Conservation (phyloP, 2,113 vertebrate genomes). For the Sceloporus tristichus region DNA sequence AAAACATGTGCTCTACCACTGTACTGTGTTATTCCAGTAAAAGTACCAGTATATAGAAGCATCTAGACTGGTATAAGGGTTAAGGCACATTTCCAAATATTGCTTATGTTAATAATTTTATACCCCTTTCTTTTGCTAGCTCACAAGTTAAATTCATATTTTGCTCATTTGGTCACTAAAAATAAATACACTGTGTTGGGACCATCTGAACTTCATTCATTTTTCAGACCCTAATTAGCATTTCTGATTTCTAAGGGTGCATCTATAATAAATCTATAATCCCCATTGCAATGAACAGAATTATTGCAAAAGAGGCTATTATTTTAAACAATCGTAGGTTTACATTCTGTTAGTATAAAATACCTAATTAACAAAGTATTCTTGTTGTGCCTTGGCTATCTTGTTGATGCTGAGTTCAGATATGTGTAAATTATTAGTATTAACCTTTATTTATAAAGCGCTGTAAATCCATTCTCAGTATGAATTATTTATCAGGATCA, state of each 20-base stretch:
- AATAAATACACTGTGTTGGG: neutral
- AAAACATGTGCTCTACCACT: neutral
- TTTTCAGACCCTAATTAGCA: neutral
- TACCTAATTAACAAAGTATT: neutral
- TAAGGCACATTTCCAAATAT: neutral
- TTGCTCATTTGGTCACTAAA: neutral
- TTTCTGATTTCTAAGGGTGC: neutral
- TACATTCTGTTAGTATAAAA: neutral
- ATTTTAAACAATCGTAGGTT: neutral
- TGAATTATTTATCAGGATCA: no score
- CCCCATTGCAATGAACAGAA: neutral
- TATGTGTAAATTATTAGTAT: neutral
- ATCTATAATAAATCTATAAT: neutral
- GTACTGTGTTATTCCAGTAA: neutral
- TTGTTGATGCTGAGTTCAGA: neutral
- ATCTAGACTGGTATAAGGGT: neutral
- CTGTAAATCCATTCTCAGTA: neutral
- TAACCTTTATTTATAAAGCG: no score
- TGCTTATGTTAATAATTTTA: neutral
- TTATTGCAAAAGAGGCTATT: neutral
- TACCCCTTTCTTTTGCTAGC: neutral
- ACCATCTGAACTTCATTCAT: neutral
- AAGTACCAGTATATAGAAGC: neutral
- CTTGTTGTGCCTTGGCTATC: neutral
- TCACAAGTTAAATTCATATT: neutral